Evolutionary conservation across 2,888 invertebrate species (phyloP), one percentile per base, ranked within the genome.

Genomic region (Pegoplata infirma): DNA sequence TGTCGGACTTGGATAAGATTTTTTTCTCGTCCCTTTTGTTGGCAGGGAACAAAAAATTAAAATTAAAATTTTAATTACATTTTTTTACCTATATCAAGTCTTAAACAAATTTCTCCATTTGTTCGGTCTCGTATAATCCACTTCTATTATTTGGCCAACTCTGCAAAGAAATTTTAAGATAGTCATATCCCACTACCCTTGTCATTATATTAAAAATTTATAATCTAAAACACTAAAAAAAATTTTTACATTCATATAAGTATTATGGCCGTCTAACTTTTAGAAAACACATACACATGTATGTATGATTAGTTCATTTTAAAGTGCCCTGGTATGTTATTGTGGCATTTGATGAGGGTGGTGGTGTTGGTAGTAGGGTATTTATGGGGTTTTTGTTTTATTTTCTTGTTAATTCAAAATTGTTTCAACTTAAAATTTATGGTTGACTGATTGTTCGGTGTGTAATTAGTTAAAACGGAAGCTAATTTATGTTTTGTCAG

Each of bases 401-500:
- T 40, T 12, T 63, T 28, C 36, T 40, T 40, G 19, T 49, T 14
- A 25, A n/a, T 53, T 25, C 47, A 32, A 69, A 46, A 67, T 76
- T 19, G 59, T 81, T 78, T 68, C 49, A 76, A 73, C 67, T 68
- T 61, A 36, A 77, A 73, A 79, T 81, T 81, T 81, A 81, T 81
- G 81, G 80, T 81, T 81, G 82, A 82, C 80, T 82, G 82, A 82
- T 81, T 82, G 80, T 80, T 73, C 76, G 46, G 66, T 77, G 69
- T 81, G 81, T 82, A 82, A 83, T 83, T 87, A 87, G 86, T 85
- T 84, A 84, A 86, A 85, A 86, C 85, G 85, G 86, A 85, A 86
- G 86, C 86, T 87, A 87, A 88, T 88, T 88, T 87, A 86, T 88
- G 86, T 87, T 87, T 86, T 86, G 87, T 85, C 87, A 87, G 88